A percentile compares a stretch with the other conserved stretches of the same genome.
phyloP scores from a whole-genome alignment of 1,140 invertebrate genomes.

The Drosophila kohkoa region DNA sequence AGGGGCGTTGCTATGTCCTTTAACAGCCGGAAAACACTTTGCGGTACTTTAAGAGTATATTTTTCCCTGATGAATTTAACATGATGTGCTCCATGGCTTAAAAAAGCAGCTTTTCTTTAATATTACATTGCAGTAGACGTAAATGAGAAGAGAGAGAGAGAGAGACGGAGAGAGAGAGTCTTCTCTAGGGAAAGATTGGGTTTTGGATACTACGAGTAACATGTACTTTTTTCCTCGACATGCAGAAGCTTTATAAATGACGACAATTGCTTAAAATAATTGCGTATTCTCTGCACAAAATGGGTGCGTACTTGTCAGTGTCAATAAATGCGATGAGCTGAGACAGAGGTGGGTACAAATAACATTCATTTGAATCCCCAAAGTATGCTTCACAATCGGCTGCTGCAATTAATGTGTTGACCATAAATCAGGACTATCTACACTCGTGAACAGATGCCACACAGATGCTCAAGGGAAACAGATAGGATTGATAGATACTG shows the following conservation, averaged over 20 bases:
- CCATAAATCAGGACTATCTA: conserved; percentile 64
- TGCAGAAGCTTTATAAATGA: conserved; percentile 55
- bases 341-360: not conserved
- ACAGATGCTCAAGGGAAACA: not conserved
- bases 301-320: conserved; percentile 63
- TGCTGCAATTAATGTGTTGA: conserved; percentile 65
- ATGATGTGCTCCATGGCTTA: not conserved
- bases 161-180: not conserved
- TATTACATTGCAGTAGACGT: not conserved
- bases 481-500: not conserved
- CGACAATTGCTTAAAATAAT: conserved; percentile 71
- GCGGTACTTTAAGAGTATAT: not conserved
- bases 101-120: not conserved
- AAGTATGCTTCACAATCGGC: conserved; percentile 59
- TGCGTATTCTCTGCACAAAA: conserved; percentile 60
- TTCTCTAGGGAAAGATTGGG: not conserved
- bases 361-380: conserved; percentile 46
- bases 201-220: not conserved
- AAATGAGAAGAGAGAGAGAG: not conserved
- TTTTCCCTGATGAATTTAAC: conserved; percentile 1
- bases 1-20: conserved; percentile 1
- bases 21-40: not conserved
- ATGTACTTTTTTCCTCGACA: not conserved
- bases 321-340: conserved; percentile 50
- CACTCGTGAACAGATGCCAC: conserved; percentile 8